A percentile compares a stretch with the other conserved stretches of the same genome.
Evolutionary conservation across 2,888 invertebrate species (phyloP).

Genomic region (Drosophila vallismaia): DNA sequence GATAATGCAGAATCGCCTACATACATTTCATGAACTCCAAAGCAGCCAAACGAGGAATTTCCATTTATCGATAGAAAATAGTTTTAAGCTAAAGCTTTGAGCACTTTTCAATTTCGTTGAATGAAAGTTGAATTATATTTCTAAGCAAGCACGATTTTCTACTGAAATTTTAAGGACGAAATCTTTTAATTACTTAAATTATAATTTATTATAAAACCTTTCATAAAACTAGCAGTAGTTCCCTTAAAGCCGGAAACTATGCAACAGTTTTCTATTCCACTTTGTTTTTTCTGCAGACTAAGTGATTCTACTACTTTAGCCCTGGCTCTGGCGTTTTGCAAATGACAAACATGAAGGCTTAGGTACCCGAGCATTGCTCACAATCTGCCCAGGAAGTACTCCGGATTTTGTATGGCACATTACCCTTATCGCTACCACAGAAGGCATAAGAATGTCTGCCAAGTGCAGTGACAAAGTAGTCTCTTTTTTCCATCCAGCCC

Average conservation of each 20-base stretch:
- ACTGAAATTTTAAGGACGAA: too few relatives aligned
- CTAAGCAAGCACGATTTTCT: background rate
- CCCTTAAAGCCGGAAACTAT: background rate
- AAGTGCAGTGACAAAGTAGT: conserved; percentile 23
- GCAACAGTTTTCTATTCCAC: background rate
- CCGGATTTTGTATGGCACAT: conserved; percentile 26
- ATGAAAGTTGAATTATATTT: background rate
- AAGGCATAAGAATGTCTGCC: conserved; percentile 12
- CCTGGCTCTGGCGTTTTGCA: conserved; percentile 9
- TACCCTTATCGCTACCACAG: conserved; percentile 17
- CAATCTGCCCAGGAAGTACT: conserved; percentile 18
- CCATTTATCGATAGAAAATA: background rate
- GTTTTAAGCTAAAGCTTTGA: background rate
- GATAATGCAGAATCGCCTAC: conserved; percentile 16
- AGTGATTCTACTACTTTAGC: conserved; percentile 2
- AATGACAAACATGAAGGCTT: conserved; percentile 23
- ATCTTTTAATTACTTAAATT: background rate
- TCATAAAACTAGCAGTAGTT: too few relatives aligned
- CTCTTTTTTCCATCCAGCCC: background rate
- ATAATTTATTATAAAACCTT: background rate
- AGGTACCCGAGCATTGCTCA: conserved; percentile 4
- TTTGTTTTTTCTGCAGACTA: background rate
- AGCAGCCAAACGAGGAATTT: conserved; percentile 3
- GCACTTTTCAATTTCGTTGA: background rate
- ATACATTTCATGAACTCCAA: background rate